Conservation (phyloP, 2,797 vertebrate genomes). For the Chaenodraco wilsoni region DNA sequence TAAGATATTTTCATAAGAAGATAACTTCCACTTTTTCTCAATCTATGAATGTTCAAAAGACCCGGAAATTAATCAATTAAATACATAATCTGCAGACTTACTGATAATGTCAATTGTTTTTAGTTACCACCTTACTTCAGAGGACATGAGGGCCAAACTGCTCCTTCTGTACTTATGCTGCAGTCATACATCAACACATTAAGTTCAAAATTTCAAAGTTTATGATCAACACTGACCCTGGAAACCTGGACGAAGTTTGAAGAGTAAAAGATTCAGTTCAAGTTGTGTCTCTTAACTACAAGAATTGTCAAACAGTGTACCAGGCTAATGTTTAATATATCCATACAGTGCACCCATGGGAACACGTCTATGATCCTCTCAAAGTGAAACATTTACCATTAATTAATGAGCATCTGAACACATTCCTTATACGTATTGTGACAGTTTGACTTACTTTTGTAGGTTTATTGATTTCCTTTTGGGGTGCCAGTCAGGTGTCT, state of each 20-base stretch:
- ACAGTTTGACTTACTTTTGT: no score
- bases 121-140: neutral
- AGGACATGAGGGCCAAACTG: neutral
- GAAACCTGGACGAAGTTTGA: neutral
- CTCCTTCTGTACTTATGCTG: neutral
- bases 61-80: neutral
- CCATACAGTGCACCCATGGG: neutral
- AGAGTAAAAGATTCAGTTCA: neutral
- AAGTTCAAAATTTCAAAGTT: neutral
- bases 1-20: neutral
- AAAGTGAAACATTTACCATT: neutral
- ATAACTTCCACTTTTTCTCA: neutral
- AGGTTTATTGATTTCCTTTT: no score
- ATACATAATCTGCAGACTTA: neutral
- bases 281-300: neutral
- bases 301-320: neutral
- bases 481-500: no score
- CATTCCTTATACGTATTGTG: neutral
- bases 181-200: neutral
- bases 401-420: neutral
- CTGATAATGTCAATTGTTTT: neutral
- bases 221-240: conserved; percentile 1
- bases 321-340: neutral
- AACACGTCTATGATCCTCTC: neutral
- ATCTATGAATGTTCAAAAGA: neutral